Evolutionary conservation across 2,888 invertebrate species (phyloP).

Genomic region (Neuroscelio doddi): DNA sequence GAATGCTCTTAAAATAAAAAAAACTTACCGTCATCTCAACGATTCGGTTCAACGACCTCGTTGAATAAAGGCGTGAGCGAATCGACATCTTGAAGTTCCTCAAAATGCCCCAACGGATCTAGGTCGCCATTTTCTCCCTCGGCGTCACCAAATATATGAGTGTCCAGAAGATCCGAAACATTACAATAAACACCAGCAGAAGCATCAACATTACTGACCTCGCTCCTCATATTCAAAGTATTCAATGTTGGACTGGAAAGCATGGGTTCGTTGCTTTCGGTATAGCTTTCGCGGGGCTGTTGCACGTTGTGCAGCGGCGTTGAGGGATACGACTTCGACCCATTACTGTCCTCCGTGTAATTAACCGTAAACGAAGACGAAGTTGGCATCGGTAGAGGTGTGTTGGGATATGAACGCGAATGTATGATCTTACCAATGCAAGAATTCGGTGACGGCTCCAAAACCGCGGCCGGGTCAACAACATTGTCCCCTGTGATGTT

Average conservation of each 20-base stretch:
- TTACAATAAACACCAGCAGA: slow-evolving; percentile 62
- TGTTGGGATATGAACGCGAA: slow-evolving; percentile 70
- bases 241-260: slow-evolving; percentile 66
- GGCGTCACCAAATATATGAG: slow-evolving; percentile 57
- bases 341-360: slow-evolving; percentile 63
- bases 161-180: slow-evolving; percentile 65
- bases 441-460: slow-evolving; percentile 54
- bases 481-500: slow-evolving; percentile 54
- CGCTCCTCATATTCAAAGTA: slow-evolving; percentile 61
- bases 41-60: slow-evolving; percentile 68
- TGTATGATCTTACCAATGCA: slow-evolving; percentile 63
- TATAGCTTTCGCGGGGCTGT: slow-evolving; percentile 56
- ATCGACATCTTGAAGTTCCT: slow-evolving; percentile 67
- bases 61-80: slow-evolving; percentile 68
- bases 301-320: slow-evolving; percentile 76
- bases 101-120: slow-evolving; percentile 66
- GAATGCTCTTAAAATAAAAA: no score
- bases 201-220: slow-evolving; percentile 45
- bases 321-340: slow-evolving; percentile 84
- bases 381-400: slow-evolving; percentile 65
- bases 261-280: slow-evolving; percentile 68
- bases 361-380: slow-evolving; percentile 42
- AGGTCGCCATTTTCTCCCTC: slow-evolving; percentile 63
- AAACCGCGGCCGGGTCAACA: slow-evolving; percentile 54
- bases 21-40: slow-evolving; percentile 50